Conservation (phyloP, 1,140 invertebrate genomes). For the Sitophilus oryzae region DNA sequence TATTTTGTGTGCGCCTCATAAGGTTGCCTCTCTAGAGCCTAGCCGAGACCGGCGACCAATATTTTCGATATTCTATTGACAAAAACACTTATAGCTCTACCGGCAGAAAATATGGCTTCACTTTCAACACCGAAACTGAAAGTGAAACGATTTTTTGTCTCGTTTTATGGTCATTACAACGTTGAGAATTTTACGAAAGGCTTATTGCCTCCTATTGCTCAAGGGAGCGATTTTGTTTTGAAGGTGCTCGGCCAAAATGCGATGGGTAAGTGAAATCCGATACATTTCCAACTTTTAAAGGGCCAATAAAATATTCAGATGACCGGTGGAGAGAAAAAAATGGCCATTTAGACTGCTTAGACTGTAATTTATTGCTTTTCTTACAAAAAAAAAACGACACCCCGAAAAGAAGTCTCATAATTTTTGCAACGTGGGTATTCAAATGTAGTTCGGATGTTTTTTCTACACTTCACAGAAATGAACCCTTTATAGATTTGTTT, state of each 20-base stretch:
- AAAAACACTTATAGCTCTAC: slow-evolving; percentile 11
- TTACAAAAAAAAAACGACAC: no score
- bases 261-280: not conserved
- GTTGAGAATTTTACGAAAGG: not conserved
- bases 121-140: slow-evolving; percentile 18
- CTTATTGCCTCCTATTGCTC: not conserved
- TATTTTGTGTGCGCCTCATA: slow-evolving; percentile 9
- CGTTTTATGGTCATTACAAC: slow-evolving; percentile 10
- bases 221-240: not conserved
- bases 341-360: no score
- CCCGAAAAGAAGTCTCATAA: no score
- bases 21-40: slow-evolving; percentile 11
- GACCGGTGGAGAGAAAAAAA: no score
- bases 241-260: not conserved
- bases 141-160: slow-evolving; percentile 10
- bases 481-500: no score
- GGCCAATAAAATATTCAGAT: no score
- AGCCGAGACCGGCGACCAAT: no score
- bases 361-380: no score
- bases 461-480: no score
- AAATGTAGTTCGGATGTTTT: no score
- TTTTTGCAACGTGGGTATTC: no score
- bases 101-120: slow-evolving; percentile 14
- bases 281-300: no score
- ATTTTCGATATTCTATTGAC: slow-evolving; percentile 16